These are phyloP conservation scores for Drosophila longiperda DNA, from an alignment of 2,888 invertebrate species.

Conservation along the genomic window DNA sequence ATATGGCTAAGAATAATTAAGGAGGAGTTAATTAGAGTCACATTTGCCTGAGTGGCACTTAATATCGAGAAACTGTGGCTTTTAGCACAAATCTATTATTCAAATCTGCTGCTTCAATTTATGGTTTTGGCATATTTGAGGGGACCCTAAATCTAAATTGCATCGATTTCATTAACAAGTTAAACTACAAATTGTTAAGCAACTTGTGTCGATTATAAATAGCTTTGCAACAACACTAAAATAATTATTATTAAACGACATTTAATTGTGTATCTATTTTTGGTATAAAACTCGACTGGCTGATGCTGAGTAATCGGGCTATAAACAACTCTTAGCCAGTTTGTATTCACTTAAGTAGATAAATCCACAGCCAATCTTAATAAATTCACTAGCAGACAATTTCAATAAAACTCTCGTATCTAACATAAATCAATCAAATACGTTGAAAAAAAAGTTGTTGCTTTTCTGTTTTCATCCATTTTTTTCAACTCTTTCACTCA, in stretches of 20 bases:
- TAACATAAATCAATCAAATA: not conserved
- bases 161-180: slow-evolving; percentile 8
- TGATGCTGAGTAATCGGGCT: not conserved
- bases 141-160: not conserved
- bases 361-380: not conserved
- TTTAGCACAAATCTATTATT: slow-evolving; percentile 2
- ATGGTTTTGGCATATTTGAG: slow-evolving; percentile 12
- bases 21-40: slow-evolving; percentile 43
- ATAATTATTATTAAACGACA: not conserved
- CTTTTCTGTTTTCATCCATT: not conserved
- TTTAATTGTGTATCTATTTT: not conserved
- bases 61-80: slow-evolving; percentile 9
- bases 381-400: not conserved
- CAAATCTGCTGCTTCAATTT: slow-evolving; percentile 29
- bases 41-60: slow-evolving; percentile 25
- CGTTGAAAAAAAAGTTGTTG: not conserved
- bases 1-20: slow-evolving; percentile 73
- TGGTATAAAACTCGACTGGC: not conserved
- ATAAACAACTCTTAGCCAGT: not conserved
- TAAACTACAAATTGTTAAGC: slow-evolving; percentile 34
- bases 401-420: not conserved
- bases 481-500: not conserved
- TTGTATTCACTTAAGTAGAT: not conserved
- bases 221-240: not conserved
- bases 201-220: slow-evolving; percentile 28